Evolutionary conservation across 2,113 vertebrate species (phyloP), one percentile per base, ranked within the genome.

Genomic region (Cyanistes caeruleus): DNA sequence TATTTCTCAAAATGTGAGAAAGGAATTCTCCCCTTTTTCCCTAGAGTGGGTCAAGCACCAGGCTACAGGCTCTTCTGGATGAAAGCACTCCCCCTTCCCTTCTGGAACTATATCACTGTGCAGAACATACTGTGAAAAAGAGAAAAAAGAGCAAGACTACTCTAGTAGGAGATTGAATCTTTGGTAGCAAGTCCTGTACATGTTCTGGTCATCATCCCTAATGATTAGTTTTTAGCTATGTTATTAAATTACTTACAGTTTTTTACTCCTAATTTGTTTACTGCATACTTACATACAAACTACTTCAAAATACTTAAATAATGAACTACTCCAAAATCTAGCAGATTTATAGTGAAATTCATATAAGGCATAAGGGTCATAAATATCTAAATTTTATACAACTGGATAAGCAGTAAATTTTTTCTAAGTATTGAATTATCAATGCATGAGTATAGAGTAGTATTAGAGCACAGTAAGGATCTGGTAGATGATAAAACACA

Each of bases 101-200:
- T 76, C 52, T 41, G 79, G 24, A 86, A 75, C 49, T 31, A 4
- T 11, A 49, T 31, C 22, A 13, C 17, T 58, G 14, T 14, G 12
- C 30, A 63, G 23, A 88, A 70, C 33, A 64, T 24, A 56, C 19
- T 35, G 18, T 37, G 13, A n/a, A 63, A 84, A 92, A 63, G 8
- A 35, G 2, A 27, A 33, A 62, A 52, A 77, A 48, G 6, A 63
- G 4, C 4, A 58, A 62, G 39, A 75, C 28, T 37, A 4, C 5
- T 30, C 2, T n/a, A 77, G 21, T 2, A 84, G 27, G 13, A 68
- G 16, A 31, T 10, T 25, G 16, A 51, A 59, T 15, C 13, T 76
- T 83, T 58, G 8, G 11, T 35, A 70, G 1, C 7, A 85, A 62
- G 5, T 35, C 6, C 10, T 2, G 2, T 0, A 4, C 12, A 24